Conservation (phyloP, 2,888 invertebrate species). For the Amblyteles armatorius region DNA sequence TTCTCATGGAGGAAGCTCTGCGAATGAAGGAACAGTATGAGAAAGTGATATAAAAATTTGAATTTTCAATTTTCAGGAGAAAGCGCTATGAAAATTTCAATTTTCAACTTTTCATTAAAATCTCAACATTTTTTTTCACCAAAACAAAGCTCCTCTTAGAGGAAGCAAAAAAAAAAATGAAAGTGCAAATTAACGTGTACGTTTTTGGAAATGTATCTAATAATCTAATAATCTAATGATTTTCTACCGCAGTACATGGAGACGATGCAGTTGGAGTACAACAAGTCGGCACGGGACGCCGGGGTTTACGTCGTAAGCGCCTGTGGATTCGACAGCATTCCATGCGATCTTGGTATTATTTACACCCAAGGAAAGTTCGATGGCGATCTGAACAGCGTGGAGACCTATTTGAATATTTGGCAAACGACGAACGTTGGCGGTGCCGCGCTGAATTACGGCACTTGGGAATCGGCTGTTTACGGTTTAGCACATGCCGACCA, state of each 20-base stretch:
- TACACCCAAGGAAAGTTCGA: conserved; percentile 92
- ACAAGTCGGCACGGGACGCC: conserved; percentile 90
- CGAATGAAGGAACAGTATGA: too few species aligned
- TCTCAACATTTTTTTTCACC: too few species aligned
- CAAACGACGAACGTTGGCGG: conserved; percentile 72
- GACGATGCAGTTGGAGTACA: conserved; percentile 92
- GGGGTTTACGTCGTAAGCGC: conserved; percentile 95
- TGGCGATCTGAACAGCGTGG: conserved; percentile 91
- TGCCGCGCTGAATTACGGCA: conserved; percentile 91
- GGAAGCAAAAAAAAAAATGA: too few species aligned
- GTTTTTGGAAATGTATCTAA: neutral
- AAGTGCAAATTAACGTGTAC: neutral
- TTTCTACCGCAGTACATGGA: conserved; percentile 90
- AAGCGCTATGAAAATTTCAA: too few species aligned
- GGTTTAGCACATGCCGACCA: conserved; percentile 89
- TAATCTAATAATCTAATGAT: conserved; percentile 26
- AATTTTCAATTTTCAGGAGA: too few species aligned
- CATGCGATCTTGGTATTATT: conserved; percentile 94
- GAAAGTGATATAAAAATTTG: too few species aligned
- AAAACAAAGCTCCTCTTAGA: too few species aligned
- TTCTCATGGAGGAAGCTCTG: too few species aligned
- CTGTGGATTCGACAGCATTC: conserved; percentile 97
- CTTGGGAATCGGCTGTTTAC: conserved; percentile 95
- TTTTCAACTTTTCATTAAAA: too few species aligned
- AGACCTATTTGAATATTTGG: conserved; percentile 88